A percentile compares a stretch with the other conserved stretches of the same genome.
These are phyloP conservation scores for Smutsia temminckii DNA, from an alignment of 2,797 vertebrate species.

Conservation along the genomic window DNA sequence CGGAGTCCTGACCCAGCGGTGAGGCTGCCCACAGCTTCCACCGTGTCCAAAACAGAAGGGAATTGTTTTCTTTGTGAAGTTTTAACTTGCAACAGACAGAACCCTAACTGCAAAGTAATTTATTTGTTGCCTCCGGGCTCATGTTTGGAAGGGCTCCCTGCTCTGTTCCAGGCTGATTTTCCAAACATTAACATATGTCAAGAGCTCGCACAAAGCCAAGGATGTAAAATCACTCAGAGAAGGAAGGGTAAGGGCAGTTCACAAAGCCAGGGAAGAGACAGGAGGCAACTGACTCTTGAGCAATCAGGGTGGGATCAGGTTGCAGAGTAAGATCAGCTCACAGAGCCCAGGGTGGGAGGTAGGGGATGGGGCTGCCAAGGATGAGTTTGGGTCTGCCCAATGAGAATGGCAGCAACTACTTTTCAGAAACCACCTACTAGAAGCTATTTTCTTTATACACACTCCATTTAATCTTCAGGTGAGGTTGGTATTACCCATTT, in stretches of 20 bases:
- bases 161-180: constrained; percentile 64
- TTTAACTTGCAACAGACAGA: constrained; percentile 66
- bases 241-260: background rate
- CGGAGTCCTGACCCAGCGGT: background rate
- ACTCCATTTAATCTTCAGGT: background rate
- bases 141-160: constrained; percentile 58
- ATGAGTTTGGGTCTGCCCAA: background rate
- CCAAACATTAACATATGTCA: constrained; percentile 70
- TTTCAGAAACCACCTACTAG: background rate
- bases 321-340: accelerated
- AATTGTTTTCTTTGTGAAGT: constrained; percentile 62
- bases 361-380: accelerated
- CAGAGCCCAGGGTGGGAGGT: background rate
- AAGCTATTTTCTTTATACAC: background rate
- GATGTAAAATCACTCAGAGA: background rate
- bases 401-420: background rate
- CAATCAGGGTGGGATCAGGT: background rate
- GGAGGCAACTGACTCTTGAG: background rate
- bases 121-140: constrained; percentile 71
- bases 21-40: background rate
- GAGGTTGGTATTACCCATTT: background rate
- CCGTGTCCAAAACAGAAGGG: constrained; percentile 29
- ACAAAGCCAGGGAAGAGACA: background rate
- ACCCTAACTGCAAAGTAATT: constrained; percentile 64
- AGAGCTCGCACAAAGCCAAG: constrained; percentile 50